Percentiles rank a stretch among this genome's conserved stretches.
These are phyloP conservation scores for Julus scandinavius DNA, from an alignment of 2,888 invertebrate genomes.

Conservation along the genomic window DNA sequence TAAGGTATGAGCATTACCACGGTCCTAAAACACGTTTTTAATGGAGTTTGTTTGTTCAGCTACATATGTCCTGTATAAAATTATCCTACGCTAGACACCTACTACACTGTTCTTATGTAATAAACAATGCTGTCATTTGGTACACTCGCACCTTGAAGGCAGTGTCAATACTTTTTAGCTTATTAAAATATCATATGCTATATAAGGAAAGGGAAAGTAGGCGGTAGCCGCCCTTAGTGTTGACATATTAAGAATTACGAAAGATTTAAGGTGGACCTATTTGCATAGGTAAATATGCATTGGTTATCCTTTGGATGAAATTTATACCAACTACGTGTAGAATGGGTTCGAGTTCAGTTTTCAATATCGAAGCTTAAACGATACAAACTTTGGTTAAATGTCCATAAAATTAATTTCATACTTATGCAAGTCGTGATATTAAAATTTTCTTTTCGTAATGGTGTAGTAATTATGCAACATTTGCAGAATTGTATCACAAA, in stretches of 20 bases:
- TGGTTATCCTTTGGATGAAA: background rate
- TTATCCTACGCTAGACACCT: conserved; percentile 34
- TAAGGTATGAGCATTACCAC: background rate
- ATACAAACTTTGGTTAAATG: background rate
- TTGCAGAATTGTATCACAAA: background rate
- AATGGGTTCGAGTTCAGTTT: background rate
- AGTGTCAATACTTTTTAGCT: conserved; percentile 30
- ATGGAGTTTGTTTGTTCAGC: conserved; percentile 42
- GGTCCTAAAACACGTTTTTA: background rate
- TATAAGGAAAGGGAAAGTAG: background rate
- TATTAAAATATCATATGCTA: background rate
- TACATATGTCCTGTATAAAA: conserved; percentile 35
- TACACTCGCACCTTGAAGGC: conserved; percentile 17
- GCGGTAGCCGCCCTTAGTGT: conserved; percentile 11
- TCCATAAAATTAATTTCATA: background rate
- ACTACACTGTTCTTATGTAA: conserved; percentile 3
- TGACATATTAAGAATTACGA: conserved; percentile 35
- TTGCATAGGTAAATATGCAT: background rate
- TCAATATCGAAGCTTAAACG: background rate
- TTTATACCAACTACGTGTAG: background rate
- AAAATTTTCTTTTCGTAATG: background rate
- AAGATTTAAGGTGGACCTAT: conserved; percentile 34
- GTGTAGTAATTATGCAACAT: background rate
- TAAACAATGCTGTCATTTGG: conserved; percentile 34
- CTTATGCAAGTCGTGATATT: background rate